Evolutionary conservation across 2,888 invertebrate species (phyloP).

Genomic region (Ellobium chinense): DNA sequence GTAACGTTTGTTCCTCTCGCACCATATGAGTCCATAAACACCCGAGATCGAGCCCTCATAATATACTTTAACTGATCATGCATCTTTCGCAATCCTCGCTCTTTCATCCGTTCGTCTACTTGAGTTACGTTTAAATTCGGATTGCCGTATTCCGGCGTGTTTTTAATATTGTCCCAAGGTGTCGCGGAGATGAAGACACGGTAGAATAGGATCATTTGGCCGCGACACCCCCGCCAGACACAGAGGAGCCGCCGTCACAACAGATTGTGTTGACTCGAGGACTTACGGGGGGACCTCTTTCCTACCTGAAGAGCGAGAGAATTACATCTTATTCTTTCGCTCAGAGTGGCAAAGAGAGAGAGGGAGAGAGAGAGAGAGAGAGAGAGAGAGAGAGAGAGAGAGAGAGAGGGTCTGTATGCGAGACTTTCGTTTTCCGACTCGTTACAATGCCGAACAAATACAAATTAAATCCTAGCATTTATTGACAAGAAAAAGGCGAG

Average conservation of each 20-base stretch:
- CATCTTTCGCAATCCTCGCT: no score
- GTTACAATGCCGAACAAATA: neutral
- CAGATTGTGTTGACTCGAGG: conserved; percentile 17
- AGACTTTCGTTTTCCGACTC: neutral
- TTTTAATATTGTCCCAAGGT: conserved; percentile 24
- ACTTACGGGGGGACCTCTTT: neutral
- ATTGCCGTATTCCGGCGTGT: no score
- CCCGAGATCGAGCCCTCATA: no score
- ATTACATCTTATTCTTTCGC: neutral
- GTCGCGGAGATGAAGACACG: neutral
- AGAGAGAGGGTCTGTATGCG: neutral
- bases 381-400: neutral
- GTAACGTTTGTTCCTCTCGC: no score
- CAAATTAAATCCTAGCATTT: neutral
- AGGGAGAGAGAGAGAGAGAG: neutral
- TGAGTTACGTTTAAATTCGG: no score
- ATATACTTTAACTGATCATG: no score
- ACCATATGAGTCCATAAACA: no score
- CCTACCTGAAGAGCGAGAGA: neutral
- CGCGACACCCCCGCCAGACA: conserved; percentile 31
- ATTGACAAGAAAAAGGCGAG: no score
- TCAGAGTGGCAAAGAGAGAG: no score
- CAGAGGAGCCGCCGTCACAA: conserved; percentile 27
- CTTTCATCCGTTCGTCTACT: no score
- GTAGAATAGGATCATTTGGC: conserved; percentile 29